These are phyloP conservation scores for Dromococcyx pavoninus DNA, from an alignment of 2,797 vertebrate genomes.

Conservation along the genomic window DNA sequence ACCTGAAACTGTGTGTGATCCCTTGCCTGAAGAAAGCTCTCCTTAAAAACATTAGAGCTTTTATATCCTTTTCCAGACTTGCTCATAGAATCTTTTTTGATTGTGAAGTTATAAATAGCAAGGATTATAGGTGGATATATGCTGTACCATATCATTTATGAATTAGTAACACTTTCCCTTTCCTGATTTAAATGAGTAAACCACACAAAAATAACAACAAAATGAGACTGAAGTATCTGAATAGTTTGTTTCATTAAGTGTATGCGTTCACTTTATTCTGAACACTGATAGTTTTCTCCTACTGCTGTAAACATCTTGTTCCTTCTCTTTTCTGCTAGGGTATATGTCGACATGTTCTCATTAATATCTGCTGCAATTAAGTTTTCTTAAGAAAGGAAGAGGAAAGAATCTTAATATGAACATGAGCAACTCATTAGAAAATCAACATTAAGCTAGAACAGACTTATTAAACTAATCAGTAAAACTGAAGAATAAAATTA, in stretches of 20 bases:
- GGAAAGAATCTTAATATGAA: neutral
- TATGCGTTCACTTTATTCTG: neutral
- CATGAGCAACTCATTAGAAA: neutral
- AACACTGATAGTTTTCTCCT: neutral
- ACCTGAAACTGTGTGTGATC: neutral
- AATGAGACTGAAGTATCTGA: neutral
- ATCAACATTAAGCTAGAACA: neutral
- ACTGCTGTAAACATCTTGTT: neutral
- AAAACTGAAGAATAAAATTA: neutral
- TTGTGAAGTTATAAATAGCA: neutral
- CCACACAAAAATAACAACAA: neutral
- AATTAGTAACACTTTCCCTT: neutral
- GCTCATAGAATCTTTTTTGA: neutral
- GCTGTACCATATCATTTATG: neutral
- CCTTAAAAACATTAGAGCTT: neutral
- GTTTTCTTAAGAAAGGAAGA: slow-evolving; percentile 6
- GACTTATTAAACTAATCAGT: neutral
- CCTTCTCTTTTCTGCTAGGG: neutral
- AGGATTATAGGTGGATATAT: neutral
- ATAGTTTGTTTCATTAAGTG: neutral
- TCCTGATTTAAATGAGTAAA: neutral
- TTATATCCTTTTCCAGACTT: neutral
- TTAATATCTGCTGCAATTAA: slow-evolving; percentile 2
- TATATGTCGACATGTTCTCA: neutral
- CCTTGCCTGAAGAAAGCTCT: neutral